These are phyloP conservation scores for Pseudocheirus occidentalis DNA, from an alignment of 2,797 vertebrate species.

Conservation along the genomic window DNA sequence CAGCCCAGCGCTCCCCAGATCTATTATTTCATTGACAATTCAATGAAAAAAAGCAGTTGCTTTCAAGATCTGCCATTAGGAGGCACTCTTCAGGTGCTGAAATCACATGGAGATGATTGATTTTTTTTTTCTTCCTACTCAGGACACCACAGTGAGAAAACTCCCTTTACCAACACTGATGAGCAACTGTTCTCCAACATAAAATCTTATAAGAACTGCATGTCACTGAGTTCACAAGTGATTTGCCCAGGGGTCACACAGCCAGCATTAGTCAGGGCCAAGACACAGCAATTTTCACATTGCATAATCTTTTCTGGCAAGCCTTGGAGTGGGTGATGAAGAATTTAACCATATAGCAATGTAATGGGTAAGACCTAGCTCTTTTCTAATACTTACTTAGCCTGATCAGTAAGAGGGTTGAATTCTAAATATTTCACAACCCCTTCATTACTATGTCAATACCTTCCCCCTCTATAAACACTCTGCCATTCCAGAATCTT, in stretches of 20 bases:
- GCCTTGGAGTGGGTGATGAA: not conserved
- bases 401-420: not conserved
- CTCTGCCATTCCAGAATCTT: not conserved
- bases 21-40: not conserved
- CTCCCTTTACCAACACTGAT: not conserved
- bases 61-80: not conserved
- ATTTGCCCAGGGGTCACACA: not conserved
- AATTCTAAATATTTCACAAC: not conserved
- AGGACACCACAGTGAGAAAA: not conserved
- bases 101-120: not conserved
- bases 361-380: not conserved
- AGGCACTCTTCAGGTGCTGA: not conserved
- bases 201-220: not conserved
- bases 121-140: not conserved
- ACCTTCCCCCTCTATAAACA: not conserved
- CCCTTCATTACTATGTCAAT: slow-evolving; percentile 22
- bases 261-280: not conserved
- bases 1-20: not conserved
- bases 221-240: not conserved
- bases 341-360: not conserved
- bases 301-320: not conserved
- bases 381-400: not conserved
- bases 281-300: not conserved
- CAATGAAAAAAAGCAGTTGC: not conserved
- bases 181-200: not conserved